phyloP scores from a whole-genome alignment of 2,888 invertebrate genomes.

The Drosophila conformis region DNA sequence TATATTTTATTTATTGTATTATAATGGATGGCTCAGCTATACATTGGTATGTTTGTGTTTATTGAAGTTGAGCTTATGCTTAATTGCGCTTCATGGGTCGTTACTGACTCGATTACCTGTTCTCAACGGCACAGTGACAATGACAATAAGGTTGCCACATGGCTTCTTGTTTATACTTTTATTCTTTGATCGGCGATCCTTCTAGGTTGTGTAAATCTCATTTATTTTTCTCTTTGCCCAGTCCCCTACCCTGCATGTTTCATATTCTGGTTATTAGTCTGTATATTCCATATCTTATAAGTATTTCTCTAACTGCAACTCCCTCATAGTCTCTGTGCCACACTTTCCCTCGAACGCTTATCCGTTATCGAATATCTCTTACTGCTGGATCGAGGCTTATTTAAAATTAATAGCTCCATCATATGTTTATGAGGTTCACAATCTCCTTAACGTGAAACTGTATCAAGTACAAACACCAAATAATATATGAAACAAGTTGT shows the following conservation, averaged over 20 bases:
- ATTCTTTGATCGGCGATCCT: neutral
- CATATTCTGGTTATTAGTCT: neutral
- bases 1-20: neutral
- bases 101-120: neutral
- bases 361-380: neutral
- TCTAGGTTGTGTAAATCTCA: neutral
- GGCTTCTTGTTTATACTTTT: neutral
- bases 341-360: neutral
- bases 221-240: neutral
- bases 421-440: constrained; percentile 11
- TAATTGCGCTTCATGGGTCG: neutral
- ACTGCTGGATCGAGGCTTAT: neutral
- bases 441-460: neutral
- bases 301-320: neutral
- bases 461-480: constrained; percentile 18
- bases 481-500: constrained; percentile 19
- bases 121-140: neutral
- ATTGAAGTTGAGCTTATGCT: neutral
- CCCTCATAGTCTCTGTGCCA: neutral
- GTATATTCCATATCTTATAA: neutral
- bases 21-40: neutral
- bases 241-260: neutral
- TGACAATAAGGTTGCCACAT: neutral
- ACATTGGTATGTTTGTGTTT: neutral
- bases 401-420: constrained; percentile 12